Conservation (phyloP, 2,113 vertebrate species). For the Chunga burmeisteri region DNA sequence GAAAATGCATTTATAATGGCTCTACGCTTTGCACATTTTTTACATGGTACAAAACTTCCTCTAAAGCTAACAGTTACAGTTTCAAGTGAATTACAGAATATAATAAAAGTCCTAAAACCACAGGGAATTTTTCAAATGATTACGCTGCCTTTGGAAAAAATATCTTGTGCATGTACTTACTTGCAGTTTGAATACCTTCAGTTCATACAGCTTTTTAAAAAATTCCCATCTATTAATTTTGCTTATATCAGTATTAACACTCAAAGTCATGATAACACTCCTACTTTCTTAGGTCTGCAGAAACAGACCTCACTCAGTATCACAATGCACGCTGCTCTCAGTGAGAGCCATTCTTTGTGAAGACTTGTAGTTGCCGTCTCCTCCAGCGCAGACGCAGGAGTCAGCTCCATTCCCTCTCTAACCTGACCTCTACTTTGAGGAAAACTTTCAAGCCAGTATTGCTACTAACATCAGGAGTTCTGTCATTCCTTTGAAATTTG, state of each 20-base stretch:
- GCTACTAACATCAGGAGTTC: not conserved
- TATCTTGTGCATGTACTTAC: not conserved
- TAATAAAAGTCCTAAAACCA: not conserved
- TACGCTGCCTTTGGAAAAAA: not conserved
- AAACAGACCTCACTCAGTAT: not conserved
- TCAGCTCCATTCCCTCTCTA: not conserved
- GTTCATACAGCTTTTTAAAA: not conserved
- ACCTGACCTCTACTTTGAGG: not conserved
- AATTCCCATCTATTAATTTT: not conserved
- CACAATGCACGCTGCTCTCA: not conserved
- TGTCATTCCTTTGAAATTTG: not conserved
- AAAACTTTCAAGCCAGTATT: not conserved
- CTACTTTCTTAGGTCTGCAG: not conserved
- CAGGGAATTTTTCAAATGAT: not conserved
- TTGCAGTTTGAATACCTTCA: not conserved
- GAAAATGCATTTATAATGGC: not conserved
- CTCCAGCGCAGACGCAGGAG: not conserved
- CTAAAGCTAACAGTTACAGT: not conserved
- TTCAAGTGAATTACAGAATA: not conserved
- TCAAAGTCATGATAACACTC: not conserved
- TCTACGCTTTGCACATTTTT: not conserved
- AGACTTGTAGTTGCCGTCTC: not conserved
- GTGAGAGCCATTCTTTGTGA: not conserved
- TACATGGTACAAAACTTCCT: not conserved
- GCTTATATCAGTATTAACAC: rapidly evolving